Conservation (phyloP, 1,140 invertebrate species). For the Batillaria attramentaria region DNA sequence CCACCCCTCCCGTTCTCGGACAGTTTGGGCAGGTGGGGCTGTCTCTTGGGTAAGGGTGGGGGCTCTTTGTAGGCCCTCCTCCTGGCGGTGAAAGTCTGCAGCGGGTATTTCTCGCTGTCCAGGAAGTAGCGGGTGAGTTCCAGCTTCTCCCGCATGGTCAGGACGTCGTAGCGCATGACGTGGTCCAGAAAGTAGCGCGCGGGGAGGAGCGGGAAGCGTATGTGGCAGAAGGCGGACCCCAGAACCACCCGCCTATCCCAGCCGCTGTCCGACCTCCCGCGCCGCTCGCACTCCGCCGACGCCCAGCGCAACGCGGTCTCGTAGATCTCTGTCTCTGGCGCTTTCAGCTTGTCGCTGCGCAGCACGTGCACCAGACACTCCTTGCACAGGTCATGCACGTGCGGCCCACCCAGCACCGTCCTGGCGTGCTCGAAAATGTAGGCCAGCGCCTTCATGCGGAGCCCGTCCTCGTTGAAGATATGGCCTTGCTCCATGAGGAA, state of each 20-base stretch:
- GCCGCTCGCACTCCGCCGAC: slow-evolving; percentile 45
- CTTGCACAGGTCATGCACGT: slow-evolving; percentile 43
- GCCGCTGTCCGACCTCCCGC: slow-evolving; percentile 34
- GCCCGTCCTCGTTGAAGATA: slow-evolving; percentile 46
- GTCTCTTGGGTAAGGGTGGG: neutral
- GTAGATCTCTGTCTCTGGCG: slow-evolving; percentile 41
- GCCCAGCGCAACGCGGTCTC: slow-evolving; percentile 47
- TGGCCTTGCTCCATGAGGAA: slow-evolving; percentile 47
- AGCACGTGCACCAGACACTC: slow-evolving; percentile 39
- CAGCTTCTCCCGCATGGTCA: slow-evolving; percentile 29
- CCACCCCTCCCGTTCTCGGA: neutral
- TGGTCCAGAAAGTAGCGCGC: slow-evolving; percentile 29
- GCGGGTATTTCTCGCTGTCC: slow-evolving; percentile 29
- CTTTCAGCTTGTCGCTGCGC: slow-evolving; percentile 36
- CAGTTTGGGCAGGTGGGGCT: neutral
- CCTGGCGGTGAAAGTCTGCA: slow-evolving; percentile 28
- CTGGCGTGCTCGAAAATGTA: slow-evolving; percentile 45
- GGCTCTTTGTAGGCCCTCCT: slow-evolving; percentile 24
- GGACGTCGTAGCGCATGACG: slow-evolving; percentile 34
- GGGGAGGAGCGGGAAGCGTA: slow-evolving; percentile 39
- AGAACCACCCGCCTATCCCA: slow-evolving; percentile 42
- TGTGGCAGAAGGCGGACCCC: slow-evolving; percentile 39
- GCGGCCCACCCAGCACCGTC: slow-evolving; percentile 37
- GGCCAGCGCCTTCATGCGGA: slow-evolving; percentile 42
- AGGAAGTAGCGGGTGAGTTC: slow-evolving; percentile 30